Conservation (phyloP, 2,113 vertebrate species). For the Ramphastos sulfuratus region DNA sequence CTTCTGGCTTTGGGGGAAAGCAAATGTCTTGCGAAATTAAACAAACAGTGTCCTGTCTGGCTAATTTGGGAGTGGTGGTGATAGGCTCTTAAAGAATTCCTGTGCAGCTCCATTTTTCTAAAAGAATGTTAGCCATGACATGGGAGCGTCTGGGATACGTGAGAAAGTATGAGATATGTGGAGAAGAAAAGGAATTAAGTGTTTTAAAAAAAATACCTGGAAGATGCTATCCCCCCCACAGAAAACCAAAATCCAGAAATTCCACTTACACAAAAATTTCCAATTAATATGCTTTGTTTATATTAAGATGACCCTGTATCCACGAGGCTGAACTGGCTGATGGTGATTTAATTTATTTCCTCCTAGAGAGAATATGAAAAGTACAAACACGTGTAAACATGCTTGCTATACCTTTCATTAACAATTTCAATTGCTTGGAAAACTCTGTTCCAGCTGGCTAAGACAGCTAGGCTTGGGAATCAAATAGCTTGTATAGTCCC, state of each 20-base stretch:
- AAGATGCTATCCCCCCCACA: background rate
- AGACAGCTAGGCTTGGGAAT: constrained; percentile 10
- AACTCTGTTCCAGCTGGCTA: constrained; percentile 16
- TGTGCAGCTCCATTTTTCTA: constrained; percentile 9
- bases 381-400: background rate
- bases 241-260: background rate
- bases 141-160: background rate
- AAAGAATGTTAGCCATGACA: constrained; percentile 13
- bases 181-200: background rate
- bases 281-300: background rate
- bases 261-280: background rate
- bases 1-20: background rate
- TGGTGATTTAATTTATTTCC: background rate
- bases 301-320: background rate
- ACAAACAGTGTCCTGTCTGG: constrained; percentile 29
- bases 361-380: background rate
- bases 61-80: constrained; percentile 23
- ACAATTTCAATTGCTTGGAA: background rate
- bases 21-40: background rate
- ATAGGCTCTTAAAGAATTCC: constrained; percentile 5
- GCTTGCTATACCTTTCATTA: background rate
- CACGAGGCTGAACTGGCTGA: background rate
- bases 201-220: background rate
- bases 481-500: background rate
- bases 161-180: background rate